A percentile compares a stretch with the other conserved stretches of the same genome.
Evolutionary conservation across 2,888 invertebrate species (phyloP).

Genomic region (Pyrgus malvae): DNA sequence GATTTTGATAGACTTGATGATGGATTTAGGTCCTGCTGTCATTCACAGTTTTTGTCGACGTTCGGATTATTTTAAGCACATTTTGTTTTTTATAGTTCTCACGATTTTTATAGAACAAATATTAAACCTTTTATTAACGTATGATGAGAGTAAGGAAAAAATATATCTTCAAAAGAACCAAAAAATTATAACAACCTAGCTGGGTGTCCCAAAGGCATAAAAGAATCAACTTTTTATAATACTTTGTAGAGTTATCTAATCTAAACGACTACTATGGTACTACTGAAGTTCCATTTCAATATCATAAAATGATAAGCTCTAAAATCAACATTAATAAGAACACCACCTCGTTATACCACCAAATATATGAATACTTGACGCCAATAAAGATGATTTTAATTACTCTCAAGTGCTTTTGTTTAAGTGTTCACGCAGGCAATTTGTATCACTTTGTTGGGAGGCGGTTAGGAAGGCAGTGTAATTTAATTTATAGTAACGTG

Average conservation of each 20-base stretch:
- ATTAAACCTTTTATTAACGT: not conserved
- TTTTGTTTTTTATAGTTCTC: not conserved
- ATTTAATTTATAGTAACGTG: conserved; percentile 64
- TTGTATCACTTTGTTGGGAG: conserved; percentile 52
- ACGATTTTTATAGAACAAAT: too few species aligned
- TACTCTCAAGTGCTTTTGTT: conserved; percentile 17
- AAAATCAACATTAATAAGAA: conserved; percentile 27
- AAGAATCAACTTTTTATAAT: conserved; percentile 46
- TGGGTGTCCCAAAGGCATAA: conserved; percentile 54
- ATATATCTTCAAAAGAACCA: too few species aligned
- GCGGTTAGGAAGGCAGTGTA: conserved; percentile 47
- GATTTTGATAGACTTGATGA: conserved; percentile 79
- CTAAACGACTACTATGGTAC: conserved; percentile 46
- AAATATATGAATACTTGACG: conserved; percentile 3
- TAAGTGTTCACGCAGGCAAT: conserved; percentile 35
- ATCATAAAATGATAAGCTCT: conserved; percentile 55
- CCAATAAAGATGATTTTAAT: conserved; percentile 21
- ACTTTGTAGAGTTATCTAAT: conserved; percentile 59
- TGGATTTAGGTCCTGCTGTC: conserved; percentile 69
- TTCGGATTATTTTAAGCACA: conserved; percentile 30
- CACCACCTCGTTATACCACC: conserved; percentile 16
- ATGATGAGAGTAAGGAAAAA: too few species aligned
- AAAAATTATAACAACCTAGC: conserved; percentile 1
- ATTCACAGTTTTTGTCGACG: conserved; percentile 44
- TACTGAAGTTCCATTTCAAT: conserved; percentile 68